phyloP scores from a whole-genome alignment of 2,797 vertebrate genomes.

The Botia kubotai region DNA sequence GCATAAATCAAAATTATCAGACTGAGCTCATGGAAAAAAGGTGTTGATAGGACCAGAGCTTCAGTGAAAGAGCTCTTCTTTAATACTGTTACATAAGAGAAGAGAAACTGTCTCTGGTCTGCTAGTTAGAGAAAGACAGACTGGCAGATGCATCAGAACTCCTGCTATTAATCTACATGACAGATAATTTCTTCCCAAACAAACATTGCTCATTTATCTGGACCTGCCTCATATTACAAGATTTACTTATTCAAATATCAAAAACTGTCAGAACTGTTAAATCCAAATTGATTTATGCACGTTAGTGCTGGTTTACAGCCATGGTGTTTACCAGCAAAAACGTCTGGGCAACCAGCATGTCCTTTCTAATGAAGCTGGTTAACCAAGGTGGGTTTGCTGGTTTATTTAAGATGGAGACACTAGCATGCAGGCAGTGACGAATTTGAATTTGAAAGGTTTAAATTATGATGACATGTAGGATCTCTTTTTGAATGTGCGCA shows the following conservation, averaged over 20 bases:
- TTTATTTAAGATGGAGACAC: too few relatives aligned
- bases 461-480: background rate
- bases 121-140: slow-evolving; percentile 62
- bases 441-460: too few relatives aligned
- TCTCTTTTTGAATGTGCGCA: slow-evolving; percentile 50
- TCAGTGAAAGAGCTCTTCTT: slow-evolving; percentile 50
- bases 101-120: slow-evolving; percentile 64
- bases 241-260: background rate
- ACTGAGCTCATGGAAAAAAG: background rate
- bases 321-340: too few relatives aligned
- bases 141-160: slow-evolving; percentile 50
- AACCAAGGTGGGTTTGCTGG: too few relatives aligned
- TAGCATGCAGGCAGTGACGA: too few relatives aligned
- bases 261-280: too few relatives aligned
- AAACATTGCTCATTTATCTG: slow-evolving; percentile 34
- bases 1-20: slow-evolving; percentile 25
- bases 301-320: background rate
- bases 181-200: slow-evolving; percentile 5
- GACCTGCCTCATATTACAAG: background rate
- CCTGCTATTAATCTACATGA: slow-evolving; percentile 27
- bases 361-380: background rate
- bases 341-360: too few relatives aligned
- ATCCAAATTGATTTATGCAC: too few relatives aligned
- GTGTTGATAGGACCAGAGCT: slow-evolving; percentile 28
- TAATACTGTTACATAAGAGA: slow-evolving; percentile 64